Evolutionary conservation across 2,113 vertebrate species (phyloP).

Genomic region (Odocoileus virginianus): DNA sequence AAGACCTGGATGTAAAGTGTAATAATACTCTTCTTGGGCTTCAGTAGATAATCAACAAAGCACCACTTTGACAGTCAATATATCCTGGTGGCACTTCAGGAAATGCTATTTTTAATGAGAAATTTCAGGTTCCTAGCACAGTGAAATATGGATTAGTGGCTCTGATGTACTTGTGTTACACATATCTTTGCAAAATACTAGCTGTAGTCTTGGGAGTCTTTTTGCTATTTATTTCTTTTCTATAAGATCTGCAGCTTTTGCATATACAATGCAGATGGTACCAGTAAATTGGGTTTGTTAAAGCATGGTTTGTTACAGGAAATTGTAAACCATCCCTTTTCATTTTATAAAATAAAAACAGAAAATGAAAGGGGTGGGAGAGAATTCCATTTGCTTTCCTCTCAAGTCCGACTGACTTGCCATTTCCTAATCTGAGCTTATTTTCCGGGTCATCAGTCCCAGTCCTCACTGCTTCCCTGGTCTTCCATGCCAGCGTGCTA

Average conservation of each 20-base stretch:
- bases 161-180: not conserved
- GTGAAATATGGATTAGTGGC: conserved; percentile 37
- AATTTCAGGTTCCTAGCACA: conserved; percentile 43
- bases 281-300: not conserved
- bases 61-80: conserved; percentile 12
- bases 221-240: not conserved
- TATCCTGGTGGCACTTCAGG: conserved; percentile 42
- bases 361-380: not conserved
- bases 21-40: conserved; percentile 21
- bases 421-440: not conserved
- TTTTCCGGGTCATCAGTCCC: not conserved
- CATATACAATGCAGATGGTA: not conserved
- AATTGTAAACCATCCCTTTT: not conserved
- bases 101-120: conserved; percentile 55
- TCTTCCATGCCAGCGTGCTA: not conserved
- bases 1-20: not conserved
- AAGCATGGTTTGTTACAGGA: not conserved
- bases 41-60: conserved; percentile 39
- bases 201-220: not conserved
- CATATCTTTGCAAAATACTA: not conserved
- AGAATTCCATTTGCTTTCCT: not conserved
- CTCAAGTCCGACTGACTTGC: not conserved
- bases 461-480: not conserved
- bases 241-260: not conserved
- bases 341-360: not conserved